phyloP scores from a whole-genome alignment of 2,888 invertebrate species.

The Ectemnius continuus region DNA sequence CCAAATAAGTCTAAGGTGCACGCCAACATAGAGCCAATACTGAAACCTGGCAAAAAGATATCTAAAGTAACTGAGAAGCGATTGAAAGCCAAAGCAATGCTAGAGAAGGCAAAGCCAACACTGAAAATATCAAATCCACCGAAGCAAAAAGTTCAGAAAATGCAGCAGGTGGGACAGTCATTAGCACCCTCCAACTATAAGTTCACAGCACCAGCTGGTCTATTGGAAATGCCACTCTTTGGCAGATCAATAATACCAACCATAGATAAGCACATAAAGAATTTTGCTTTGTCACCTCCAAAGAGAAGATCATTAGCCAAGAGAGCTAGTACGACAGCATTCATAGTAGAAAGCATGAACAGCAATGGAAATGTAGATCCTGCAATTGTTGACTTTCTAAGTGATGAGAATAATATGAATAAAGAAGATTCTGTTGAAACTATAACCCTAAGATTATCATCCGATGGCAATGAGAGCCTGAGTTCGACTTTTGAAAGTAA shows the following conservation, averaged over 20 bases:
- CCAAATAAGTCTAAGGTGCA: background rate
- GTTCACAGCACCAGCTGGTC: slow-evolving; percentile 79
- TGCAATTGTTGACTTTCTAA: background rate
- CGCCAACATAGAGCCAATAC: background rate
- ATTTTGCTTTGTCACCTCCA: background rate
- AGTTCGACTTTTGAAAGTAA: background rate
- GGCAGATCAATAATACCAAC: slow-evolving; percentile 45
- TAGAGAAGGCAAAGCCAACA: background rate
- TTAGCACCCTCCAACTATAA: slow-evolving; percentile 81
- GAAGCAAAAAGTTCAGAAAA: background rate
- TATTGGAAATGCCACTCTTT: slow-evolving; percentile 60
- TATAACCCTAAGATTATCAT: slow-evolving; percentile 34
- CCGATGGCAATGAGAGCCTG: slow-evolving; percentile 25
- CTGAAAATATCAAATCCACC: slow-evolving; percentile 9
- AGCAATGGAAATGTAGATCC: background rate
- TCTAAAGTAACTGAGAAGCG: slow-evolving; percentile 71
- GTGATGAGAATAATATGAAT: background rate
- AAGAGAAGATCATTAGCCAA: background rate
- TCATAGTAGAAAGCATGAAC: background rate
- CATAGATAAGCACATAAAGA: background rate
- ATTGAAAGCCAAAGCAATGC: slow-evolving; percentile 54
- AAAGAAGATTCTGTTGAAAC: slow-evolving; percentile 30
- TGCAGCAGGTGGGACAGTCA: slow-evolving; percentile 64
- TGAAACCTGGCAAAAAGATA: slow-evolving; percentile 52
- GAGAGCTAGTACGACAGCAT: background rate